Conservation (phyloP, 1,140 invertebrate genomes). For the Macrosteles quadrilineatus region DNA sequence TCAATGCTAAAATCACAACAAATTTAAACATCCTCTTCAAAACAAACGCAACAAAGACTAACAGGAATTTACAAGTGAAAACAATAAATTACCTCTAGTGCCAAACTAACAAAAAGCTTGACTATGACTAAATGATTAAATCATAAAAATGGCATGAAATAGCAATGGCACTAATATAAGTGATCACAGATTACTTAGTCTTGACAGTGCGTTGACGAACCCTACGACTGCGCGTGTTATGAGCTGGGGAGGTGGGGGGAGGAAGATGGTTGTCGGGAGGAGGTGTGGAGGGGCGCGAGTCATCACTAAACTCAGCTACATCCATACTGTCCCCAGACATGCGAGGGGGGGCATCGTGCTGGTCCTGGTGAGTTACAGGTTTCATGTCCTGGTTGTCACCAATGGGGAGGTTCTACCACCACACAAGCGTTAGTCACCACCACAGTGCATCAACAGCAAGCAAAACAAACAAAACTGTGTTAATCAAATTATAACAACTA, state of each 20-base stretch:
- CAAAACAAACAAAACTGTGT: slow-evolving; percentile 3
- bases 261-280: background rate
- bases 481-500: background rate
- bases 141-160: background rate
- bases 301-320: background rate
- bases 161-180: slow-evolving; percentile 26
- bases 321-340: background rate
- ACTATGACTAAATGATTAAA: no score
- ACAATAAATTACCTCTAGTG: no score
- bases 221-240: slow-evolving; percentile 18
- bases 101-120: no score
- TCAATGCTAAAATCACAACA: no score
- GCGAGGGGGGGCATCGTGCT: no score
- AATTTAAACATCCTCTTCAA: no score
- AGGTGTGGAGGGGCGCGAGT: background rate
- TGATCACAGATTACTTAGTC: background rate
- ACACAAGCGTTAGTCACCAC: background rate
- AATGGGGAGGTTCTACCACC: slow-evolving; percentile 1
- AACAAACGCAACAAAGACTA: no score
- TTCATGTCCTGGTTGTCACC: background rate
- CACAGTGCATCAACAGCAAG: no score
- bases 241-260: background rate
- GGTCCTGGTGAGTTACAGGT: background rate
- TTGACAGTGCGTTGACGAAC: background rate
- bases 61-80: no score